Evolutionary conservation across 1,140 invertebrate genomes (phyloP).

Genomic region (Drosophila azteca): DNA sequence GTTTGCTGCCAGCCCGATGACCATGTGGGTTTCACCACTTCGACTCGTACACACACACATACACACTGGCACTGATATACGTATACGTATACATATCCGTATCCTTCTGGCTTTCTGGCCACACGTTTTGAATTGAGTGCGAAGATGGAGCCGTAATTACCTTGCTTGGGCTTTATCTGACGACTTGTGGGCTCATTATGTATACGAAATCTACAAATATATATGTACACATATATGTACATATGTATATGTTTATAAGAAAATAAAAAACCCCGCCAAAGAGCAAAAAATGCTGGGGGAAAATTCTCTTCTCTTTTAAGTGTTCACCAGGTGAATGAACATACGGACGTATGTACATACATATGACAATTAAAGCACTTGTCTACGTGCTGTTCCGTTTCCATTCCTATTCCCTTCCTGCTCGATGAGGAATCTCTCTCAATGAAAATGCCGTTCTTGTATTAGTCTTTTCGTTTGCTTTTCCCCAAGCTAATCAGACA

Average conservation of each 20-base stretch:
- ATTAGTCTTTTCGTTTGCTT: constrained; percentile 16
- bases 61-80: background rate
- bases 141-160: constrained; percentile 60
- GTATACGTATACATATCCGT: constrained; percentile 4
- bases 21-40: constrained; percentile 59
- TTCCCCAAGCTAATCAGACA: constrained; percentile 21
- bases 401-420: too few species aligned
- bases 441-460: constrained; percentile 4
- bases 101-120: constrained; percentile 43
- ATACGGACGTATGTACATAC: too few species aligned
- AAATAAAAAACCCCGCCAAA: too few species aligned
- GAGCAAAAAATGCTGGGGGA: too few species aligned
- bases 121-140: constrained; percentile 41
- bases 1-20: constrained; percentile 61
- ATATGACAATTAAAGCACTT: too few species aligned
- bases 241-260: too few species aligned
- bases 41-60: constrained; percentile 16
- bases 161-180: constrained; percentile 36
- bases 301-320: too few species aligned
- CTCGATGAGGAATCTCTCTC: background rate
- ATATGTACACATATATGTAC: too few species aligned
- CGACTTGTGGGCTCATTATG: too few species aligned
- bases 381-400: background rate
- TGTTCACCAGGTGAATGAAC: too few species aligned
- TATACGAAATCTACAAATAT: background rate